phyloP scores from a whole-genome alignment of 2,888 invertebrate genomes.

The Laspeyria flexula region DNA sequence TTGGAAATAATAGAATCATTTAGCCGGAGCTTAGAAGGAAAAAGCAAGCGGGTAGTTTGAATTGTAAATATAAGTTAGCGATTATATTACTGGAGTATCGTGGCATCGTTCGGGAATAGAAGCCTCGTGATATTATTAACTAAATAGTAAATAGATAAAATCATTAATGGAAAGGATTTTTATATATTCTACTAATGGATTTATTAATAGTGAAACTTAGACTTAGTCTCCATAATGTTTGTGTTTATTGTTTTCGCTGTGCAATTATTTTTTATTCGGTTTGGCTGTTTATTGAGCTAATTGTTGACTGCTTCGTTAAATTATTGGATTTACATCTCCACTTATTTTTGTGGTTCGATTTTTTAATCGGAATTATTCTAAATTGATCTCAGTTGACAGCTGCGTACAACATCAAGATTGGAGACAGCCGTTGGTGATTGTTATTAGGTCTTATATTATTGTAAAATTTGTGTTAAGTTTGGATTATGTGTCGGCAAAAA shows the following conservation, averaged over 20 bases:
- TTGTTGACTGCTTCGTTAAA: constrained; percentile 73
- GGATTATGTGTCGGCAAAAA: constrained; percentile 79
- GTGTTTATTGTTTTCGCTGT: constrained; percentile 85
- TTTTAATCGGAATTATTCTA: constrained; percentile 61
- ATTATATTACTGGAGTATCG: constrained; percentile 72
- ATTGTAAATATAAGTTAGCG: constrained; percentile 82
- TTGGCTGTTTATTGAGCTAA: constrained; percentile 69
- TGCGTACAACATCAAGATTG: constrained; percentile 72
- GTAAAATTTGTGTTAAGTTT: constrained; percentile 74
- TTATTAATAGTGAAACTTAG: constrained; percentile 83
- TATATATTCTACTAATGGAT: constrained; percentile 86
- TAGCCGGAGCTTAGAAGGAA: constrained; percentile 76
- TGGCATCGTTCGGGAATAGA: constrained; percentile 76
- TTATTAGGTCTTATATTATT: constrained; percentile 69
- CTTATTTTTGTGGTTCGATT: constrained; percentile 61
- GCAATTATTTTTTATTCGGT: constrained; percentile 74
- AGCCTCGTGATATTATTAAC: constrained; percentile 85
- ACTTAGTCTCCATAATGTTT: constrained; percentile 75
- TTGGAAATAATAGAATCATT: constrained; percentile 55
- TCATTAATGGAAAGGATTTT: constrained; percentile 85
- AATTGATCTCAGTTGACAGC: constrained; percentile 83
- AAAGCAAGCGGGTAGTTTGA: constrained; percentile 82
- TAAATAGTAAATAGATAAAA: constrained; percentile 84
- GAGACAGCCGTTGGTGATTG: constrained; percentile 76
- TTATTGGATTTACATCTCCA: constrained; percentile 61